Evolutionary conservation across 2,797 vertebrate species (phyloP), one percentile per base, ranked within the genome.

Genomic region (Momotus momota): DNA sequence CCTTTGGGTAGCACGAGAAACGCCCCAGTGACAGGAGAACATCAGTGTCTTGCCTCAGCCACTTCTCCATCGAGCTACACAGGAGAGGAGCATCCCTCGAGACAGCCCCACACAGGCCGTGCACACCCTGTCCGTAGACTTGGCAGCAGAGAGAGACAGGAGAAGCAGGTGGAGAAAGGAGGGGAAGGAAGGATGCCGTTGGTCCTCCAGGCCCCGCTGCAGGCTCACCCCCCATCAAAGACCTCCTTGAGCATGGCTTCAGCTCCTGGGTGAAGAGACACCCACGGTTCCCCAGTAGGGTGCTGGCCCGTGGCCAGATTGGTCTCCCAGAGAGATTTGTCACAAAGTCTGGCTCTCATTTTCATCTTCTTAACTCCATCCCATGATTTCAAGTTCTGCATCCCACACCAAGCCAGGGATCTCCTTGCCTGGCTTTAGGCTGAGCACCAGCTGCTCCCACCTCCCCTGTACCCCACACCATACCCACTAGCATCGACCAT

Each of bases 81-180:
- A 21, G 55, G 22, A 73, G 26, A 19, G 60, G 29, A 73, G n/a
- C 40, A 16, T 14, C 27, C 58, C 60, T 51, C 14, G 17, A 72
- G 65, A 46, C 23, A 57, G 0, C 26, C n/a, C 27, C 0, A 0
- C 33, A 12, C 13, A 55, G 48, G 16, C 31, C 29, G 3, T 3
- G 26, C 19, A n/a, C 54, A 72, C 14, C 49, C 41, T 38, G 35
- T 17, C 27, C 5, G 1, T 2, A 27, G 33, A 26, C 29, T n/a
- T 54, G 19, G 69, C 21, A 81, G 78, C 73, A 67, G 29, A 26
- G 49, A 83, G 11, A 65, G 46, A 27, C 13, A 7, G 41, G 41
- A 22, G 8, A 6, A 57, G 43, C 43, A 49, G 5, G 15, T 6
- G 35, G 14, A 54, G 64, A 19, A 57, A 26, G 10, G 5, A 31